Conservation (phyloP, 2,113 vertebrate genomes). For the Australoheros scitulus region DNA sequence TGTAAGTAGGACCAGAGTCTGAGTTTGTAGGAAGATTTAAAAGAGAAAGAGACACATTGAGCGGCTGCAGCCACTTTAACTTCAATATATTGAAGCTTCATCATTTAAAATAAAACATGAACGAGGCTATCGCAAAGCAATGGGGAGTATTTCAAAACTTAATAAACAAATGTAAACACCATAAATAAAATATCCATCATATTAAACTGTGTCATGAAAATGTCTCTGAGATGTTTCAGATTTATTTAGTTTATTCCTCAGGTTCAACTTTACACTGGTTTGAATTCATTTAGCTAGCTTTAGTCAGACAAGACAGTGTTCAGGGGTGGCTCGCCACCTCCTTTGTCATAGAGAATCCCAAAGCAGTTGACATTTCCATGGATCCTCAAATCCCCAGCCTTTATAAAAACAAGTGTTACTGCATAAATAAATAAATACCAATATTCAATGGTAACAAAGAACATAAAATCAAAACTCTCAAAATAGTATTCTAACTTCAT, state of each 20-base stretch:
- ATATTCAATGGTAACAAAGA: too few species aligned
- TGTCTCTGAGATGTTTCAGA: background rate
- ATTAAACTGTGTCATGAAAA: background rate
- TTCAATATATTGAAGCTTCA: background rate
- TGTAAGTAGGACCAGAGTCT: background rate
- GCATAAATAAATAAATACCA: too few species aligned
- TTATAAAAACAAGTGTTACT: too few species aligned
- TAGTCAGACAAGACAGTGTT: too few species aligned
- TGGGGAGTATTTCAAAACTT: background rate
- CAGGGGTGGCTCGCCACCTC: background rate
- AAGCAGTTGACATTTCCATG: too few species aligned
- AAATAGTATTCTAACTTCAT: too few species aligned
- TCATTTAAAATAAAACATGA: background rate
- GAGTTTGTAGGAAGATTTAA: background rate
- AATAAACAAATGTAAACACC: background rate
- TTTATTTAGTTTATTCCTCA: too few species aligned
- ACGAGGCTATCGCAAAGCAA: background rate
- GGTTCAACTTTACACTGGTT: too few species aligned
- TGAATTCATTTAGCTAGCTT: too few species aligned
- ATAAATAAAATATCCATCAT: background rate
- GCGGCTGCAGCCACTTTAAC: background rate
- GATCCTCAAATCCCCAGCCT: too few species aligned
- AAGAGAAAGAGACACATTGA: background rate
- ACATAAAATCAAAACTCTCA: too few species aligned
- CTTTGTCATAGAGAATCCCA: too few species aligned